Base-by-base conservation (phyloP, 2,113 vertebrate species). In the Edolisoma coerulescens region DNA sequence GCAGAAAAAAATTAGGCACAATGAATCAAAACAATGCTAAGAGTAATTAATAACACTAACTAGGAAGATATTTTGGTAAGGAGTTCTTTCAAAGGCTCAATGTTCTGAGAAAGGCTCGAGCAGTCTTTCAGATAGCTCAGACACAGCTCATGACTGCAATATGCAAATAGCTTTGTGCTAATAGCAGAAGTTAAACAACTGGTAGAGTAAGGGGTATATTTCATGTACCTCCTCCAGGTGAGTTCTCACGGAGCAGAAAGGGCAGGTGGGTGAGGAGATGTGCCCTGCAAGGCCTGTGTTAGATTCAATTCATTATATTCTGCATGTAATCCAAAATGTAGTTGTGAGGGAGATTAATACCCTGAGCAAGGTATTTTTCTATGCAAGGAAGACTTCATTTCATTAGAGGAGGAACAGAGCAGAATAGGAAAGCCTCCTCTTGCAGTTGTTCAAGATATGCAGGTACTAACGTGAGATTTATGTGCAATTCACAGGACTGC, bases 71-170 rank as follows among this genome's bases (percentile, higher is more conserved):
- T 69, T 73, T 86, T 54, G 10, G 5, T n/a, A 70, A 79, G 59
- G 52, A 32, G 8, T 11, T 4, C 14, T 79, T 77, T 84, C 30
- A 57, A 54, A 88, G 53, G 11, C 26, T 59, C 27, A 54, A 13
- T 19, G 7, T 89, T 80, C 6, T 3, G 45, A 63, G 57, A n/a
- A 85, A 75, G 16, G 17, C n/a, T 59, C 2, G 1, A 82, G 32
- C 27, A 49, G 14, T 24, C 37, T 88, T 85, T 78, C 39, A 44
- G 47, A 2, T 52, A 41, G 7, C 63, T 78, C 65, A 64, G 30
- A 44, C 2, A 0, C 0, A 1, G 13, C 18, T 60, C 44, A 47
- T 32, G 57, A 35, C 24, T 41, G 22, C 1, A 15, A 10, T 52
- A 33, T 45, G 26, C 47, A 89, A 64, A 73, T 18, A 8, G 19